Evolutionary conservation across 2,888 invertebrate genomes (phyloP), one percentile per base, ranked within the genome.

Genomic region (Leucophenga maculata): DNA sequence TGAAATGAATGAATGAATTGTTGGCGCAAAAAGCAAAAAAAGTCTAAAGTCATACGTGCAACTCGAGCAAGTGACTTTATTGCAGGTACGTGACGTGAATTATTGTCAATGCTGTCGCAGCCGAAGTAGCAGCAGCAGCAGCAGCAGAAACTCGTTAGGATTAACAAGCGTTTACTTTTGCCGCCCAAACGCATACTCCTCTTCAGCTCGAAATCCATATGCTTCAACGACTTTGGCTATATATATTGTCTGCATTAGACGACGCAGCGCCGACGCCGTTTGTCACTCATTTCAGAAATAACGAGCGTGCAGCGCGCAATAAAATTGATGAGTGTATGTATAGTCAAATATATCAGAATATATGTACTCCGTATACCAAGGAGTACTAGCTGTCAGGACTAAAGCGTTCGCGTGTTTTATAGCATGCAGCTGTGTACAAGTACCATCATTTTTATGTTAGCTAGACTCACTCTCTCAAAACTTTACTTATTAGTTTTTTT

Each of bases 11-110:
- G 50, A 50, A 39, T 16, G 48, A 48, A 48, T 4, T 8, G 16
- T 18, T 6, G 11, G 39, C 1, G 32, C 44, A 46, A 60, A 65
- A 62, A 20, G 50, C 60, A 50, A 48, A 71, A 52, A 68, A 65
- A 64, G 73, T 80, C 78, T 77, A 82, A 83, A 82, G 78, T 83
- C 83, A 83, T 83, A 82, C 81, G 81, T 82, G 81, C 81, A 82
- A 77, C 76, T 82, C 80, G 74, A 80, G 79, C 77, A 83, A 83
- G 82, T 79, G 78, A 83, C 80, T 84, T 83, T 83, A 83, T 83
- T 82, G 83, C 78, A 78, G 77, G 74, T 81, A 83, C 83, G 83
- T 83, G 83, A 80, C 78, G 83, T 83, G 83, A 83, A 83, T 84
- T 84, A 83, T 84, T 84, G 83, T 78, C 78, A 78, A 75, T 76